Evolutionary conservation across 2,888 invertebrate species (phyloP).

Genomic region (Ametastegia equiseti): DNA sequence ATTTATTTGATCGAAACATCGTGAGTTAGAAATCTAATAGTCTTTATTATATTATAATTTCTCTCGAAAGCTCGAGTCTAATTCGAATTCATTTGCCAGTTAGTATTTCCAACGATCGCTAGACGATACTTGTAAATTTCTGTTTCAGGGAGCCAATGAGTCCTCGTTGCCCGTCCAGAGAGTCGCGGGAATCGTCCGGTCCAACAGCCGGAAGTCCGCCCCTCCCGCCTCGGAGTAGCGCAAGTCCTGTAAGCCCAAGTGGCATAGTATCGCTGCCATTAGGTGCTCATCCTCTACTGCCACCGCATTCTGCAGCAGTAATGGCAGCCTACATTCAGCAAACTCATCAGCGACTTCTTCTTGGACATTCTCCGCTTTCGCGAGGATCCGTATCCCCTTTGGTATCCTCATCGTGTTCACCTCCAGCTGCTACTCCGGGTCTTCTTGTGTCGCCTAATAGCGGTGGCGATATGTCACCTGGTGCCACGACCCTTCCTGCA

Average conservation of each 20-base stretch:
- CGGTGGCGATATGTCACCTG: constrained; percentile 76
- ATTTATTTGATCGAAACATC: too few species aligned
- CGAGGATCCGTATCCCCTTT: constrained; percentile 83
- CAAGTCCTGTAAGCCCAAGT: constrained; percentile 81
- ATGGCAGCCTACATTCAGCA: constrained; percentile 88
- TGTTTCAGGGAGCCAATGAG: constrained; percentile 86
- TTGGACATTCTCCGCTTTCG: constrained; percentile 80
- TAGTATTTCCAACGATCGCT: neutral
- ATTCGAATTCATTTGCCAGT: neutral
- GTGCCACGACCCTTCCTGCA: constrained; percentile 75
- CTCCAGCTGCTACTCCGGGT: constrained; percentile 77
- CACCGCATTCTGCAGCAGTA: constrained; percentile 87
- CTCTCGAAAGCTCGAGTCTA: neutral
- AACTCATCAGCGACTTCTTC: constrained; percentile 85
- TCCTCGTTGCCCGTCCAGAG: constrained; percentile 89
- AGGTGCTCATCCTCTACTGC: constrained; percentile 82
- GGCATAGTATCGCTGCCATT: constrained; percentile 84
- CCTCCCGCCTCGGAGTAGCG: constrained; percentile 77
- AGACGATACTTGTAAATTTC: constrained; percentile 66
- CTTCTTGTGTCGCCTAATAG: constrained; percentile 79
- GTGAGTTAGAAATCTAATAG: neutral
- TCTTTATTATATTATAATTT: neutral
- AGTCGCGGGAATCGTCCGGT: constrained; percentile 83
- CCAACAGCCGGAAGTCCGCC: constrained; percentile 85
- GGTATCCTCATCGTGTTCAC: constrained; percentile 84